Base-by-base conservation (phyloP, 2,888 invertebrate genomes). In the Acanthosepion esculentum region DNA sequence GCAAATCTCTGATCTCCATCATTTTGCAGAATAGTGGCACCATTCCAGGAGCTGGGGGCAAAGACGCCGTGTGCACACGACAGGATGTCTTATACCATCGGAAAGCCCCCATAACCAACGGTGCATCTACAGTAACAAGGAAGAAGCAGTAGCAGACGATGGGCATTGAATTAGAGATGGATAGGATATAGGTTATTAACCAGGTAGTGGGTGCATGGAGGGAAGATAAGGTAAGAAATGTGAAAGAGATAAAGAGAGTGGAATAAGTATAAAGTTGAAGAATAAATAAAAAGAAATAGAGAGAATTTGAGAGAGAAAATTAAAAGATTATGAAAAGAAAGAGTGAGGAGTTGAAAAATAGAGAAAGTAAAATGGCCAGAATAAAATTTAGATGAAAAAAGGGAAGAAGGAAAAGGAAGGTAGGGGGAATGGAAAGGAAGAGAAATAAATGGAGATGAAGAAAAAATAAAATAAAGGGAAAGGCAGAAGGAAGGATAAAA, bases 1-100 rank as follows among this genome's bases (percentile, higher is more conserved):
- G 78, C 78, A 78, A 78, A 78, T 78, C 78, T 78, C 78, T 78
- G 78, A 78, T 78, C 78, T 78, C 78, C 78, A 78, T 78, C 78
- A 78, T 78, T 78, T 78, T 78, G 12, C 78, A 78, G 78, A 78
- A 78, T 78, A 78, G 78, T 78, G 78, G 78, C 78, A 78, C 78
- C 78, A 78, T 78, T 78, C 78, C 78, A 78, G 78, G 78, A 78
- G 78, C n/a, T 78, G 18, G 78, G 59, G 78, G 78, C 78, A 78
- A 78, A 78, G 78, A 78, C 33, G 78, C 78, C n/a, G 15, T 78
- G n/a, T 78, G 78, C 78, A 78, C 78, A 78, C n/a, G 78, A 78
- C n/a, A 78, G 78, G 78, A 78, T 78, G 78, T 78, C 78, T 78
- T n/a, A 78, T n/a, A 78, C 78, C 33, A 78, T 78, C 33, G n/a